Evolutionary conservation across 2,888 invertebrate genomes (phyloP), one percentile per base, ranked within the genome.

Genomic region (Pachliopta kotzebuea): DNA sequence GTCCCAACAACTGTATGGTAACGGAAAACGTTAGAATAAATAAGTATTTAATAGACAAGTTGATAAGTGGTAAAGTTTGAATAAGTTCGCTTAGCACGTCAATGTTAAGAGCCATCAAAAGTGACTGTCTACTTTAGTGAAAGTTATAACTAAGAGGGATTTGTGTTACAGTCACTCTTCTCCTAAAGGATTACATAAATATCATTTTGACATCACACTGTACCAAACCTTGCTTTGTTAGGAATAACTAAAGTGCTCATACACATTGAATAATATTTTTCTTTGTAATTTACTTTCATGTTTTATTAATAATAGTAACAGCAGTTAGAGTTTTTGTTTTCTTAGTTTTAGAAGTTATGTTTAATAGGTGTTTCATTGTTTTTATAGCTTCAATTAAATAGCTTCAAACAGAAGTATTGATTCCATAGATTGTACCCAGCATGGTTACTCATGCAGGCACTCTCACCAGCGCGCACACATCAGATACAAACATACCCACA

Each of bases 131-230:
- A 89, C 90, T 90, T 90, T 84, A 79, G 77, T 78, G 72, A 81
- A 90, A 90, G 85, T 90, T 89, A 82, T 79, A 77, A 77, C 77
- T 89, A 90, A 91, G 90, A 89, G 88, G 90, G 90, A 90, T 90
- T 90, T 86, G 80, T 82, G 83, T 84, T 81, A 82, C 84, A 83
- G 83, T 86, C 83, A 81, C 79, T 81, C 85, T 84, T 83, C 80
- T 81, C 78, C 73, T 75, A 79, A 85, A 82, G 85, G 86, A 88
- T 88, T 89, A 86, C 74, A 72, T 74, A 75, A 82, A 85, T 86
- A 84, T 84, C 79, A 83, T 80, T 80, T 80, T 80, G 79, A 82
- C 78, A 83, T 83, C 78, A 79, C 81, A 71, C 77, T 81, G 83
- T 76, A 69, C 71, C 69, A 70, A 70, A 67, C 60, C 59, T 68